Conservation (phyloP, 2,113 vertebrate species). For the Corythaixoides concolor region DNA sequence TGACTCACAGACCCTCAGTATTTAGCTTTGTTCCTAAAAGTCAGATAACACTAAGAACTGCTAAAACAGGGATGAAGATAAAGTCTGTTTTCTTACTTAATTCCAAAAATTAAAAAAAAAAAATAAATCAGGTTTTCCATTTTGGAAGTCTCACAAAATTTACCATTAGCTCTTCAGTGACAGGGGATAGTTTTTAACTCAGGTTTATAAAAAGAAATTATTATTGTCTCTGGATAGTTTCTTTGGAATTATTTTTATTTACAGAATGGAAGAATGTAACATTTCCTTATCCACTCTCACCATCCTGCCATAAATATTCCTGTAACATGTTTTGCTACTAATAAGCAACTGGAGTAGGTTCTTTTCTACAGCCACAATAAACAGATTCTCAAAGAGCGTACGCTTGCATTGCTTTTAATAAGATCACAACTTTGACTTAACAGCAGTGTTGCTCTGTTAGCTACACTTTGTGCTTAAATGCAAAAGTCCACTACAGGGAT, state of each 20-base stretch:
- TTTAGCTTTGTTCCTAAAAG: conserved; percentile 38
- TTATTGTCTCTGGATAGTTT: neutral
- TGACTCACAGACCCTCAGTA: conserved; percentile 32
- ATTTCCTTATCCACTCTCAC: neutral
- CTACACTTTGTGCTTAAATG: conserved; percentile 3
- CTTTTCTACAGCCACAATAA: neutral
- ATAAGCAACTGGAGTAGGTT: neutral
- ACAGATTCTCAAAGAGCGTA: neutral
- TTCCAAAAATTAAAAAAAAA: neutral
- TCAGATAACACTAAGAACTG: conserved; percentile 23
- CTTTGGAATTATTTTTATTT: neutral
- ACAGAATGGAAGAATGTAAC: neutral
- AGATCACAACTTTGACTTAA: neutral
- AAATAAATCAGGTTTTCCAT: neutral
- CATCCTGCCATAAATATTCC: neutral
- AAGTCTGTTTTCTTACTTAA: neutral
- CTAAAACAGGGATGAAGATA: neutral
- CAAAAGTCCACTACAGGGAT: neutral
- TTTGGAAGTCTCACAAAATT: neutral
- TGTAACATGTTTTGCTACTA: neutral
- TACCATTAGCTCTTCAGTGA: neutral
- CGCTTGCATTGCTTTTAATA: neutral
- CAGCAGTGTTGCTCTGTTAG: neutral
- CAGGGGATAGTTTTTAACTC: neutral
- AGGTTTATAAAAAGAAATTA: neutral